Base-by-base conservation (phyloP, 2,888 invertebrate species). In the Candidula unifasciata region DNA sequence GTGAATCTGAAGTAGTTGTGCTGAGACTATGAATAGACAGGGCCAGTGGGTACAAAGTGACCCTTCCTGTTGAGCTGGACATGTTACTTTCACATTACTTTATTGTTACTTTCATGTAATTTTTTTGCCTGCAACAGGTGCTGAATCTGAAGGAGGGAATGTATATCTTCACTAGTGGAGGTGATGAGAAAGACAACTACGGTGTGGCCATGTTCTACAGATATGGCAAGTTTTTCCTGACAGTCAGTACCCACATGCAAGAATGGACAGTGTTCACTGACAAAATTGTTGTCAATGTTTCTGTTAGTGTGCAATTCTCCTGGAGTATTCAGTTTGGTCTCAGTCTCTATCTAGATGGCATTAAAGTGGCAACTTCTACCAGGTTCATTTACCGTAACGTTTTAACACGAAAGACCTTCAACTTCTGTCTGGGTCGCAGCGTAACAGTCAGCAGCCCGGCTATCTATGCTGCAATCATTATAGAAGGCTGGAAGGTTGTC, bases 161-260 rank as follows among this genome's bases (percentile, higher is more conserved):
- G 86, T 88, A 88, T 82, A 87, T 90, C 57, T 88, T 90, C 76
- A 88, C 87, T 16, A 88, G 83, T 60, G 89, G 90, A 16, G 90
- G 89, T 1, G 89, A 89, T 78, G 77, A 87, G 35, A 69, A 79
- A 3, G 77, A 87, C 37, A 87, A 87, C 5, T 88, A 87, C 80
- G 90, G 90, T 74, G 85, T 90, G 44, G 87, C 90, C 33, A 87
- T 90, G 88, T 89, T 89, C 76, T 88, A 89, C 83, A 83, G 69
- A 16, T 68, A 80, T n/a, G 82, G 82, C 0, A 66, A 52, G 64
- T 86, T 82, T 68, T 83, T 80, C 80, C 73, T 87, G 37, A 88
- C 87, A 2, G 80, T 88, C 71, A 89, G 88, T 76, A 89, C 89
- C 0, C 35, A 37, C 6, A 86, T 85, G 6, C 83, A 83, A 18